phyloP scores from a whole-genome alignment of 1,140 invertebrate genomes.

The Eueides isabella region DNA sequence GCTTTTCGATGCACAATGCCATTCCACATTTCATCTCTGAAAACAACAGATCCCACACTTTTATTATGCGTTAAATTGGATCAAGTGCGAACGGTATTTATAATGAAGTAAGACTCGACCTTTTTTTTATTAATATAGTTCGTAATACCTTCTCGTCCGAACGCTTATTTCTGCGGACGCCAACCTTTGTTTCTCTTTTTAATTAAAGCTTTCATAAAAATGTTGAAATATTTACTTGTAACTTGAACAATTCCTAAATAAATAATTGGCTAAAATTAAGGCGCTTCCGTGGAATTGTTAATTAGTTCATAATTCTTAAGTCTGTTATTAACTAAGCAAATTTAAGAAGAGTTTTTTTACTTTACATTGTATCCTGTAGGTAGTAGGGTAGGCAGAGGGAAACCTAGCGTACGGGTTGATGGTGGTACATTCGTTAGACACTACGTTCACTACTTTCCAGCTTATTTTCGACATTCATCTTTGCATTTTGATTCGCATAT shows the following conservation, averaged over 20 bases:
- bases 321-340: not conserved
- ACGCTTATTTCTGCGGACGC: slow-evolving; percentile 4
- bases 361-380: too few species aligned
- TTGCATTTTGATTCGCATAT: too few species aligned
- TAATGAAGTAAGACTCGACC: slow-evolving; percentile 12
- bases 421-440: too few species aligned
- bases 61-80: slow-evolving; percentile 71
- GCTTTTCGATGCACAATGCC: slow-evolving; percentile 68
- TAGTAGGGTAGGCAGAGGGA: too few species aligned
- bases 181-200: slow-evolving; percentile 21
- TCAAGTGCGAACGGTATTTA: slow-evolving; percentile 47
- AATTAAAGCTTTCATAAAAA: slow-evolving; percentile 26
- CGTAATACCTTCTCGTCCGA: slow-evolving; percentile 10
- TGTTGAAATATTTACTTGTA: slow-evolving; percentile 25
- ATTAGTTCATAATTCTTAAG: slow-evolving; percentile 13
- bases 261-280: slow-evolving; percentile 21
- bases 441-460: too few species aligned
- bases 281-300: not conserved
- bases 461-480: too few species aligned
- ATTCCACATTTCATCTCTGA: slow-evolving; percentile 65
- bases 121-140: slow-evolving; percentile 18
- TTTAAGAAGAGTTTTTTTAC: not conserved
- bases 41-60: slow-evolving; percentile 71
- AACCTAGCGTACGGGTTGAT: too few species aligned
- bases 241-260: slow-evolving; percentile 18